phyloP scores from a whole-genome alignment of 2,888 invertebrate species.

The Lamellibrachia columna region DNA sequence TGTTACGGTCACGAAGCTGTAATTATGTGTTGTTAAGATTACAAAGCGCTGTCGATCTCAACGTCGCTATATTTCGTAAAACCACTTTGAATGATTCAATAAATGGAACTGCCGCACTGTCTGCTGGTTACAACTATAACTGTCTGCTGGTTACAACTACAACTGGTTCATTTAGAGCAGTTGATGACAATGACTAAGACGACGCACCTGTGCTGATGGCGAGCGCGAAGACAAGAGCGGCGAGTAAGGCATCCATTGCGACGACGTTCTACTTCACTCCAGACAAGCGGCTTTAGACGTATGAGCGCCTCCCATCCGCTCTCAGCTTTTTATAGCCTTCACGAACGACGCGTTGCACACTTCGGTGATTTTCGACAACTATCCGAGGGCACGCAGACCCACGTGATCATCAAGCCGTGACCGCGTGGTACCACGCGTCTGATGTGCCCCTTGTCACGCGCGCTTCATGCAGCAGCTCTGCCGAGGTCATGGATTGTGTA shows the following conservation, averaged over 20 bases:
- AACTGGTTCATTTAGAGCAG: not conserved
- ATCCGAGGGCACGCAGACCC: conserved; percentile 3
- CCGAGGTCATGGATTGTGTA: not conserved
- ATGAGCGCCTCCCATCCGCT: not conserved
- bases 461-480: not conserved
- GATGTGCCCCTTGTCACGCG: not conserved
- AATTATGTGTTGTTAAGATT: not conserved
- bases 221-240: not conserved
- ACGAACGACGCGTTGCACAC: not conserved
- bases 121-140: not conserved
- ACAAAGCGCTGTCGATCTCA: not conserved
- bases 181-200: not conserved
- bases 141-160: not conserved
- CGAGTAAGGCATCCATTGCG: not conserved
- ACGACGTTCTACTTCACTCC: not conserved
- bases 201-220: not conserved
- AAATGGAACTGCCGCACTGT: not conserved
- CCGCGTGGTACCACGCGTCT: not conserved
- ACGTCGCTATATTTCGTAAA: not conserved
- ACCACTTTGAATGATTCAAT: not conserved
- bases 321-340: not conserved
- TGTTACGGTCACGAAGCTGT: not conserved
- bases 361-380: not conserved
- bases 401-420: not conserved
- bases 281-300: not conserved